phyloP scores from a whole-genome alignment of 2,113 vertebrate genomes.

The Ageneiosus marmoratus region DNA sequence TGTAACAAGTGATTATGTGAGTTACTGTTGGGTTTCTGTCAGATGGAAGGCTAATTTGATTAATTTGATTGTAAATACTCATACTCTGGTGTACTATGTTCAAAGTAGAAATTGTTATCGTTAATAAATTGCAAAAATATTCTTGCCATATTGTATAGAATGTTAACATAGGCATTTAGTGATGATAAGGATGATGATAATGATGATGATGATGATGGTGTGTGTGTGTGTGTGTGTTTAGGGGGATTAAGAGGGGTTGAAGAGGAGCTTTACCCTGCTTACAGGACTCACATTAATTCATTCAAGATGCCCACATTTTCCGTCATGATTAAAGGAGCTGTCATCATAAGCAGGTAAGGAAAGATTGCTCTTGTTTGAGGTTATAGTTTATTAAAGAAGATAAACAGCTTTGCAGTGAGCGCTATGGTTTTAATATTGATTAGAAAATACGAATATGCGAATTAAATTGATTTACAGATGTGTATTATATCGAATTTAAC shows the following conservation, averaged over 20 bases:
- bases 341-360: slow-evolving; percentile 81
- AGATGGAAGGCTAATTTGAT: neutral
- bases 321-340: slow-evolving; percentile 81
- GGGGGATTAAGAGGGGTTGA: neutral
- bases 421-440: neutral
- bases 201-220: no score
- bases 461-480: neutral
- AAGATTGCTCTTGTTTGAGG: neutral
- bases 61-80: neutral
- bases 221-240: slow-evolving; percentile 8
- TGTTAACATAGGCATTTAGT: slow-evolving; percentile 55
- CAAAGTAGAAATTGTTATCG: neutral
- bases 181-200: slow-evolving; percentile 46
- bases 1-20: neutral
- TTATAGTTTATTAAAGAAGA: neutral
- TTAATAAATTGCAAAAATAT: neutral
- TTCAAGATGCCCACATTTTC: slow-evolving; percentile 80
- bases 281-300: slow-evolving; percentile 42
- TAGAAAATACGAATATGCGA: neutral
- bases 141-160: slow-evolving; percentile 51
- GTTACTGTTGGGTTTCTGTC: neutral
- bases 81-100: neutral
- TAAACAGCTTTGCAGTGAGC: neutral
- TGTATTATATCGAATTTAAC: neutral
- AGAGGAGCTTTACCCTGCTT: slow-evolving; percentile 21